Percentiles rank a stretch among this genome's conserved stretches.
Conservation (phyloP, 2,113 vertebrate species). For the Ptychochromis oligacanthus region DNA sequence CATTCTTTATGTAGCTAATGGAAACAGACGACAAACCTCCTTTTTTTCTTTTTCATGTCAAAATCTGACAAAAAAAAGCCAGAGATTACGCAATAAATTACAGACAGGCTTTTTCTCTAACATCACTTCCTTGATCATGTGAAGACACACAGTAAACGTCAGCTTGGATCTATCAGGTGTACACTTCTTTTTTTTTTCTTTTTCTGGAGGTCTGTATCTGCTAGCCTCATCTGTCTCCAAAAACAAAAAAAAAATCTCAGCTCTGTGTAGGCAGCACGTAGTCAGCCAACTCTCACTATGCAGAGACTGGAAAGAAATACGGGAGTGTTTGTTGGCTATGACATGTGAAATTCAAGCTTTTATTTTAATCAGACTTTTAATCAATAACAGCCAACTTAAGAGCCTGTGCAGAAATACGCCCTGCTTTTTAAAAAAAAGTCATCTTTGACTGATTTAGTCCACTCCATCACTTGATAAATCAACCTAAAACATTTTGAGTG, state of each 20-base stretch:
- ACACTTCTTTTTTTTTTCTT: neutral
- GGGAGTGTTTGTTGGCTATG: constrained; percentile 5
- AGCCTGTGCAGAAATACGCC: neutral
- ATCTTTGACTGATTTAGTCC: constrained; percentile 11
- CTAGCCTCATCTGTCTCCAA: constrained; percentile 54
- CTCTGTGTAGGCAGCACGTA: constrained; percentile 25
- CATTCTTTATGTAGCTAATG: constrained; percentile 33
- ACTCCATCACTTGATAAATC: constrained; percentile 45
- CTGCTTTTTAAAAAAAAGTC: neutral
- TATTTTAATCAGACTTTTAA: constrained; percentile 24
- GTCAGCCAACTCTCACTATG: neutral
- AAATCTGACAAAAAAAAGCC: constrained; percentile 8
- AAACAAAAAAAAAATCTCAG: neutral
- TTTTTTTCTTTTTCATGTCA: constrained; percentile 42
- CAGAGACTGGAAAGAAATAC: constrained; percentile 19
- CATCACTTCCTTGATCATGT: constrained; percentile 32
- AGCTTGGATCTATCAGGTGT: constrained; percentile 50
- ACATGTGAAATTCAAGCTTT: neutral
- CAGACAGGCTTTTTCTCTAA: neutral
- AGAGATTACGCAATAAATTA: constrained; percentile 49
- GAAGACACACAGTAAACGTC: constrained; percentile 40
- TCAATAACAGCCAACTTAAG: constrained; percentile 6
- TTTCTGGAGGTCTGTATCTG: constrained; percentile 45
- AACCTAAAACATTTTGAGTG: constrained; percentile 37
- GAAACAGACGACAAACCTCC: constrained; percentile 41